Conservation (phyloP, 2,888 invertebrate genomes). For the Lymantria monacha region DNA sequence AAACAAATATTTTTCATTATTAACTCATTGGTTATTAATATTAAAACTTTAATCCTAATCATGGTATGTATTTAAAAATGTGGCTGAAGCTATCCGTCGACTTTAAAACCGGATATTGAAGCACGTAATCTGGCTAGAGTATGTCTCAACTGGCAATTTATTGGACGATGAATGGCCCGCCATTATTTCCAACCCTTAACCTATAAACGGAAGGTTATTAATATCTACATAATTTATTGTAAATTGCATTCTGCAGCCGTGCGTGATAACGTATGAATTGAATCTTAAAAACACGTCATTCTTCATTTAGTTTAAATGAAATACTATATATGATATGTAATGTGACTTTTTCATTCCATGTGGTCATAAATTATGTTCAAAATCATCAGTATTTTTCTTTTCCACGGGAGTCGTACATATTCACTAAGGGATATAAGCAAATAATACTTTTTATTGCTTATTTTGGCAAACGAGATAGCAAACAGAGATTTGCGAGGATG, state of each 20-base stretch:
- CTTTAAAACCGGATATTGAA: conserved; percentile 77
- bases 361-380: too few species aligned
- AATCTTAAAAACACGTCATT: conserved; percentile 27
- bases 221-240: conserved; percentile 82
- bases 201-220: conserved; percentile 69
- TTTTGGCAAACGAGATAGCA: too few species aligned
- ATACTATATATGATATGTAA: not conserved
- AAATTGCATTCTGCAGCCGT: conserved; percentile 77
- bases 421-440: too few species aligned
- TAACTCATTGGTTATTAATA: too few species aligned
- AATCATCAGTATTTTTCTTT: too few species aligned
- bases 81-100: conserved; percentile 38
- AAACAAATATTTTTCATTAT: too few species aligned
- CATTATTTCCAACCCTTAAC: conserved; percentile 79
- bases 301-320: not conserved
- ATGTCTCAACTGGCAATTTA: conserved; percentile 79
- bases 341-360: too few species aligned
- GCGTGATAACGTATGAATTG: conserved; percentile 50
- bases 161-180: conserved; percentile 75
- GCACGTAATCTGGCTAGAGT: conserved; percentile 79
- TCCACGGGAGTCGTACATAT: too few species aligned
- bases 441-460: too few species aligned
- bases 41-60: not conserved
- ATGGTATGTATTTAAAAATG: conserved; percentile 29
- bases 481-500: too few species aligned